Base-by-base conservation (phyloP, 2,797 vertebrate species). In the Malacoctenus gilli region DNA sequence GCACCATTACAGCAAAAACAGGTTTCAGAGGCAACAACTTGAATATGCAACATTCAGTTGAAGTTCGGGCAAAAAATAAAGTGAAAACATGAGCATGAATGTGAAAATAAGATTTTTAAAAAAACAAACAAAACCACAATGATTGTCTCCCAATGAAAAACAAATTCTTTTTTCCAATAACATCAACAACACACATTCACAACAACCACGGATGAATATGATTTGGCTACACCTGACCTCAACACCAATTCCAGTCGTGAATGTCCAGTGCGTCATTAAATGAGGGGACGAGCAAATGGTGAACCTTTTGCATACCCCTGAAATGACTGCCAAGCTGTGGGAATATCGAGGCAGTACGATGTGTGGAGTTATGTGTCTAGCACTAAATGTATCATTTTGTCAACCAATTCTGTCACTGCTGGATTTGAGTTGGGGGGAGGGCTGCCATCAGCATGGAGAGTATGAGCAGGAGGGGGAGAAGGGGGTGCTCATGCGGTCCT, bases 401-500 rank as follows among this genome's bases (percentile, higher is more conserved):
- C 74, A 59, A 79, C 76, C 63, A 82, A 77, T 82, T 80, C 52
- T 62, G 40, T 78, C 80, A 85, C 75, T 80, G 78, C 77, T 87
- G 82, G 80, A 84, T 85, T 83, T 85, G 85, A 84, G 78, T 83
- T 84, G 77, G 80, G 80, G 78, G 85, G 85, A 80, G 79, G 84
- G 79, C 82, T 87, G 83, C 83, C 82, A 68, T 87, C 68, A 80
- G 75, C 74, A 87, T 89, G 84, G 79, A 88, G 81, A 83, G 82
- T 80, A 89, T 89, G 85, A 89, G 79, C 82, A 80, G 86, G 86
- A 87, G 85, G 87, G 78, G 85, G 84, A 78, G 80, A 85, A 83
- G 84, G 80, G 85, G 87, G 88, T 85, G 88, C 81, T 89, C 88
- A 89, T 90, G 88, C 88, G 86, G 89, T 90, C 89, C 91, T 87